Evolutionary conservation across 2,888 invertebrate species (phyloP), one percentile per base, ranked within the genome.

Genomic region (Penaeus monodon): DNA sequence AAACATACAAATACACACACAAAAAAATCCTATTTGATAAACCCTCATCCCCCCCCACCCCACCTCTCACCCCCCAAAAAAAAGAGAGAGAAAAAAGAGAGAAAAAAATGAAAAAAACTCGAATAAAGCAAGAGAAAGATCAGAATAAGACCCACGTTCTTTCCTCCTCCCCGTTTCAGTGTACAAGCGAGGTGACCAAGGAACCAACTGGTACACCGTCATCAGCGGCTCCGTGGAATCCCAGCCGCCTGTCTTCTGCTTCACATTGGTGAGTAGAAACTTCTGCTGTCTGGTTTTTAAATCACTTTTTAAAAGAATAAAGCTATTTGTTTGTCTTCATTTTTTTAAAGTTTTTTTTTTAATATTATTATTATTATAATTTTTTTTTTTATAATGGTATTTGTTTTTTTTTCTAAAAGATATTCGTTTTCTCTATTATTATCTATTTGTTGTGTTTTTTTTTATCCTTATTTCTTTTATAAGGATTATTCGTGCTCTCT

Each of bases 171-270:
- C 91, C 91, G 88, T 93, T 94, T 84, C 93, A 96, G 96, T 96
- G 91, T 96, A 95, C 92, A 94, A 95, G 66, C 95, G 96, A 92
- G 96, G 96, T 65, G 96, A 96, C 92, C 94, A 94, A 90, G 96
- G 96, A 81, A 95, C 95, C 91, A 96, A 95, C 92, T 96, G 96
- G 96, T 96, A 96, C 92, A 95, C 95, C 63, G 95, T 96, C 17
- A 93, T 96, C 91, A 94, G 95, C 29, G 96, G 96, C 57, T 94
- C 94, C 33, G 92, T 96, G 89, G 95, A 95, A 92, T 95, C 96
- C 74, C 94, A 95, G 90, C 93, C 95, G 89, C 92, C 93, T 24
- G 92, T 92, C 81, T 49, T 74, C 49, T 24, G 68, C 22, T 27
- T 65, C 4, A n/a, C 38, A 27, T 29, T 63, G 73, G 85, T 85